Percentiles rank a stretch among this genome's conserved stretches.
phyloP scores from a whole-genome alignment of 2,113 vertebrate species.

The Paratilapia polleni region DNA sequence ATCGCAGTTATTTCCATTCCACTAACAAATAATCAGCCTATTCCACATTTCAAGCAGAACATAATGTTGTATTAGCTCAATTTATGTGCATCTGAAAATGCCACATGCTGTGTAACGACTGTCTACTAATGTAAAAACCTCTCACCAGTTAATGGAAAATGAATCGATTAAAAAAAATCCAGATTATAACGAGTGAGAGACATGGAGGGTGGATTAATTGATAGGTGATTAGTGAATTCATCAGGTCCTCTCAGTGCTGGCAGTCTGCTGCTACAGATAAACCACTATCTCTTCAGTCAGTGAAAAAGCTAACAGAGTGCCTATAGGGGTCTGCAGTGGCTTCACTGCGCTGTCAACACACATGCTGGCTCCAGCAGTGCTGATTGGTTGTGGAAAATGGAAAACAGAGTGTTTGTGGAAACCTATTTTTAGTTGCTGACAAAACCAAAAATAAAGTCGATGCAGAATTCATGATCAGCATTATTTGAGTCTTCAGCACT shows the following conservation, averaged over 20 bases:
- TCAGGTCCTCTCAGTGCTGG: not conserved
- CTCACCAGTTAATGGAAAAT: slow-evolving; percentile 14
- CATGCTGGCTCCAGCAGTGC: not conserved
- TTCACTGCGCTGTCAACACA: slow-evolving; percentile 11
- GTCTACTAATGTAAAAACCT: not conserved
- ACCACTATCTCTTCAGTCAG: not conserved
- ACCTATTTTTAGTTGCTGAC: slow-evolving; percentile 40
- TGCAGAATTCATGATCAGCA: slow-evolving; percentile 25
- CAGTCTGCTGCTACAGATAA: slow-evolving; percentile 30
- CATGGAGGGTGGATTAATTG: not conserved
- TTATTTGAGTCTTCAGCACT: slow-evolving; percentile 19
- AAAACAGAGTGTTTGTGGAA: not conserved
- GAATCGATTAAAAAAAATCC: not conserved
- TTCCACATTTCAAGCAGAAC: slow-evolving; percentile 2
- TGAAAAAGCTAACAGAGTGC: not conserved
- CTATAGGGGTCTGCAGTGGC: slow-evolving; percentile 15
- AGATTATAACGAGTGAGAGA: not conserved
- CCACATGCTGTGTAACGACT: not conserved
- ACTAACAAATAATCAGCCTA: not conserved
- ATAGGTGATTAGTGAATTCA: slow-evolving; percentile 30
- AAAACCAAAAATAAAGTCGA: slow-evolving; percentile 5
- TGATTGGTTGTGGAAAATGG: slow-evolving; percentile 26
- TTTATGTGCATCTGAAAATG: not conserved
- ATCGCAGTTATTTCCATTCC: not conserved
- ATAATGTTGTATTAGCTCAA: slow-evolving; percentile 3